phyloP scores from a whole-genome alignment of 2,888 invertebrate genomes.

The Synergus japonicus region DNA sequence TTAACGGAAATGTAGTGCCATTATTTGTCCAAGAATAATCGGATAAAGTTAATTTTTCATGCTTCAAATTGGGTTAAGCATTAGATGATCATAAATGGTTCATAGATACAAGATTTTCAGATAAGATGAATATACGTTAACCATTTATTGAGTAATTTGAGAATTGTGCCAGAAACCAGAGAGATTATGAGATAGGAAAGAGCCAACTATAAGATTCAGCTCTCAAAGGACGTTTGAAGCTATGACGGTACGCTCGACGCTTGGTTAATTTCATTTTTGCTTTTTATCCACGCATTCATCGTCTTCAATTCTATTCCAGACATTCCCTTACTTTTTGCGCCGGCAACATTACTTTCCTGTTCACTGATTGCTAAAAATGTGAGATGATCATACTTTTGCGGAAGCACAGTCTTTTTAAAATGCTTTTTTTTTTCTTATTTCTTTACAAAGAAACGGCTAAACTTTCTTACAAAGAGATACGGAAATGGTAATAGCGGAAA shows the following conservation, averaged over 20 bases:
- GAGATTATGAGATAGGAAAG: not conserved
- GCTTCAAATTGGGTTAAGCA: slow-evolving; percentile 1
- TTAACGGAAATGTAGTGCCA: slow-evolving; percentile 46
- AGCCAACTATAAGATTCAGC: not conserved
- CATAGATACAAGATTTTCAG: not conserved
- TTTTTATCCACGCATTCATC: not conserved
- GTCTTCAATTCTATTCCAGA: not conserved
- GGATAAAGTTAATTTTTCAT: slow-evolving; percentile 15
- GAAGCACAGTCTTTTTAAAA: not conserved
- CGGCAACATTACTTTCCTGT: slow-evolving; percentile 60
- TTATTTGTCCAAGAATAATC: slow-evolving; percentile 40
- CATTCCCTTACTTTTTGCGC: slow-evolving; percentile 46
- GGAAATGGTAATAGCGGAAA: not conserved
- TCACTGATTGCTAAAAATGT: slow-evolving; percentile 53
- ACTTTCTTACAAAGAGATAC: not conserved
- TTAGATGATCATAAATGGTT: not conserved
- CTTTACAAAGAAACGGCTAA: not conserved
- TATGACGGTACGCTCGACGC: not conserved
- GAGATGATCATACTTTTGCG: not conserved
- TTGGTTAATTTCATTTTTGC: slow-evolving; percentile 6
- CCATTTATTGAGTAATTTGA: not conserved
- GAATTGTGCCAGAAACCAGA: not conserved
- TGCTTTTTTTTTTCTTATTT: not conserved
- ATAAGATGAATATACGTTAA: not conserved
- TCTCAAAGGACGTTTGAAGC: not conserved